These are phyloP conservation scores for Phenacoccus solenopsis DNA, from an alignment of 1,140 invertebrate species.

Conservation along the genomic window DNA sequence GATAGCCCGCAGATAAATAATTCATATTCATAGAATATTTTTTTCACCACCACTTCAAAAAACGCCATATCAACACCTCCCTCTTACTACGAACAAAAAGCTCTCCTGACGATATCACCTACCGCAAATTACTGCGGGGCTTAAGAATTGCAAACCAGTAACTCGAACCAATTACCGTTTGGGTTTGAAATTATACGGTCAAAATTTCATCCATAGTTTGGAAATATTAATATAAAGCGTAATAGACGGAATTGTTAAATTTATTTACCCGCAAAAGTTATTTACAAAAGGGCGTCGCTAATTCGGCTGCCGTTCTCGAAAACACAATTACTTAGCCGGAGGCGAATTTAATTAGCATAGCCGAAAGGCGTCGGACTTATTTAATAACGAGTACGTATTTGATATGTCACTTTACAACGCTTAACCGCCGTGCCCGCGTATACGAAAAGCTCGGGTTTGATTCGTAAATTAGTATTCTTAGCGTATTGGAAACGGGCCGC, in stretches of 20 bases:
- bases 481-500: not conserved
- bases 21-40: too few species aligned
- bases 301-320: not conserved
- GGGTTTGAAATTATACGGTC: too few species aligned
- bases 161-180: too few species aligned
- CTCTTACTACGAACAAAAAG: too few species aligned
- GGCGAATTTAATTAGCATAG: not conserved
- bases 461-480: constrained; percentile 3
- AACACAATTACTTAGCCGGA: constrained; percentile 1
- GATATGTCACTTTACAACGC: not conserved
- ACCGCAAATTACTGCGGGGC: too few species aligned
- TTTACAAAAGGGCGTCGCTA: constrained; percentile 1
- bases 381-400: constrained; percentile 3
- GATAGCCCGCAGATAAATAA: too few species aligned
- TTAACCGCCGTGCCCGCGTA: not conserved
- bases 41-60: too few species aligned
- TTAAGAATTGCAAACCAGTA: too few species aligned
- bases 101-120: too few species aligned
- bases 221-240: not conserved
- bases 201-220: not conserved
- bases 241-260: not conserved
- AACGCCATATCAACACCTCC: too few species aligned
- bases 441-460: not conserved
- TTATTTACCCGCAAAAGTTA: constrained; percentile 2
- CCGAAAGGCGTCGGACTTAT: not conserved